Percentiles rank a stretch among this genome's conserved stretches.
Conservation (phyloP, 2,888 invertebrate genomes). For the Lymantria dispar region DNA sequence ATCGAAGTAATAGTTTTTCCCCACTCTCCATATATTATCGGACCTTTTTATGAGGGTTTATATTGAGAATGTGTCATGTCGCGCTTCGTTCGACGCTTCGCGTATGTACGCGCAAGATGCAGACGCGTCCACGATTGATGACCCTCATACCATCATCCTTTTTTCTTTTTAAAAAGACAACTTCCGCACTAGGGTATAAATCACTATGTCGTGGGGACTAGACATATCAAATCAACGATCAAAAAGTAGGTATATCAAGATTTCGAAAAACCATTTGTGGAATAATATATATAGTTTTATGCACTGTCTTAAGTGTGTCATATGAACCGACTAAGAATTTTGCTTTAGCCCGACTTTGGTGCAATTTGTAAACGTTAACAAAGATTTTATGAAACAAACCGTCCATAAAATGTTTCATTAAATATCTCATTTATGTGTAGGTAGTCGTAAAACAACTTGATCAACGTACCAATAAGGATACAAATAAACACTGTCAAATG, state of each 20-base stretch:
- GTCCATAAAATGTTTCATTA: no score
- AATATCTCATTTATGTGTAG: no score
- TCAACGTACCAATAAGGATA: no score
- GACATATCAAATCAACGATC: not conserved
- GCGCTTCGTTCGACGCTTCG: conserved; percentile 48
- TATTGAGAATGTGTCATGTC: conserved; percentile 63
- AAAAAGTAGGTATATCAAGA: not conserved
- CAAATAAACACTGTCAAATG: no score
- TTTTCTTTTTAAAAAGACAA: conserved; percentile 9
- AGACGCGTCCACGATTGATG: conserved; percentile 67
- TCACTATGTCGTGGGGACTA: not conserved
- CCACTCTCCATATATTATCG: conserved; percentile 70
- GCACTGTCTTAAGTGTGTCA: no score
- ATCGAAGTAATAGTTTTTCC: conserved; percentile 64
- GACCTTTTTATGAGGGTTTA: conserved; percentile 66
- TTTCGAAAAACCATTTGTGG: conserved; percentile 15
- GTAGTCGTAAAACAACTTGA: no score
- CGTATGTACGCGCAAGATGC: conserved; percentile 67
- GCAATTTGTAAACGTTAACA: no score
- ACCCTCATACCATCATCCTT: conserved; percentile 19
- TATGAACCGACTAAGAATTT: no score
- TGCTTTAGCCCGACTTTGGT: no score
- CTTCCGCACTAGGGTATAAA: not conserved
- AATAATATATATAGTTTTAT: conserved; percentile 17
- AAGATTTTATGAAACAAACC: no score